These are phyloP conservation scores for Calyptomena viridis DNA, from an alignment of 2,113 vertebrate genomes.

Conservation along the genomic window DNA sequence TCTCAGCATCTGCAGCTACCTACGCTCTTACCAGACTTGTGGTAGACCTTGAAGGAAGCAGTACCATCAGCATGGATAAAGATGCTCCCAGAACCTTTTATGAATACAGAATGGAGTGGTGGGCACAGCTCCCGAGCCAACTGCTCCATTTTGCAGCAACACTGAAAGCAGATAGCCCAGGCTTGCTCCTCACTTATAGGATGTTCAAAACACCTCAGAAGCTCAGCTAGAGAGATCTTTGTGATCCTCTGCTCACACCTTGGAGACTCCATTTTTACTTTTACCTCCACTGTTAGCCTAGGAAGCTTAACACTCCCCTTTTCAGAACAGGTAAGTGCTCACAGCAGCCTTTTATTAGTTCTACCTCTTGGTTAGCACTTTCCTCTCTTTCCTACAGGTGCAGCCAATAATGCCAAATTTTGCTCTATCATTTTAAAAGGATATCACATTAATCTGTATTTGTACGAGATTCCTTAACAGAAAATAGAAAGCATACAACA, in stretches of 20 bases:
- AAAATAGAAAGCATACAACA: background rate
- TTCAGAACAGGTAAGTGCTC: accelerated
- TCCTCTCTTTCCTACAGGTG: slow-evolving; percentile 27
- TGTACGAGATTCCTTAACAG: background rate
- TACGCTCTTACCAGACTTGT: slow-evolving; percentile 39
- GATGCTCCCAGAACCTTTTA: slow-evolving; percentile 43
- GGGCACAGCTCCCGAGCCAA: background rate
- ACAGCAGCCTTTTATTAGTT: background rate
- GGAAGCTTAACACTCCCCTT: background rate
- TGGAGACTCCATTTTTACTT: background rate
- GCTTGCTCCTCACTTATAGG: slow-evolving; percentile 70
- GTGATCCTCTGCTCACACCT: background rate
- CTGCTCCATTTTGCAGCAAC: slow-evolving; percentile 37
- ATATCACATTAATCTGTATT: background rate
- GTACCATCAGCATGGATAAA: slow-evolving; percentile 60
- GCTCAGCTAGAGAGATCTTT: slow-evolving; percentile 46
- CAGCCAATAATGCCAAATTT: background rate
- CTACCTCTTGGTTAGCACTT: background rate
- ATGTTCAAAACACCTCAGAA: slow-evolving; percentile 50
- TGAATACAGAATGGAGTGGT: background rate
- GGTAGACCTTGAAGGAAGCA: slow-evolving; percentile 43
- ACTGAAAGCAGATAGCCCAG: slow-evolving; percentile 71
- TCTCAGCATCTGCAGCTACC: background rate
- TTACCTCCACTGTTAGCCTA: background rate
- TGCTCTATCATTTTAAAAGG: background rate